Evolutionary conservation across 2,888 invertebrate species (phyloP), one percentile per base, ranked within the genome.

Genomic region (Cantharis rustica): DNA sequence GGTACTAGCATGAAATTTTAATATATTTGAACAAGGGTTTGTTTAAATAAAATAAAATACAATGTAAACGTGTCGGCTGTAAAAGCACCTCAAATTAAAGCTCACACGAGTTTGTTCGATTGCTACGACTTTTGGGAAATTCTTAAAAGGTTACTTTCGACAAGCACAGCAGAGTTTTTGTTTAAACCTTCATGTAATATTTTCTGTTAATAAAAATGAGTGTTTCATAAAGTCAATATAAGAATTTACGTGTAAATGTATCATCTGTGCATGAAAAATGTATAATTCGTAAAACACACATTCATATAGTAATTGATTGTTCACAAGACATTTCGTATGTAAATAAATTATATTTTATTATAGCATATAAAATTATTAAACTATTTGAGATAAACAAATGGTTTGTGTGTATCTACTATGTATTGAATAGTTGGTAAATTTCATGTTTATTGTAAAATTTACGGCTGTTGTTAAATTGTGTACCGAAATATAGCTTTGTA

Each of bases 271-370:
- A 74, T 71, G 72, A 69, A 15, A 68, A 20, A 61, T 47, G 16
- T 20, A 71, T 20, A 62, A 73, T 17, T 31, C 47, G 69, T 74
- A 63, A 69, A 63, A 64, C 74, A 74, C 74, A 63, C 23, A 20
- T 47, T 47, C 27, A 20, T 69, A 61, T 69, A 69, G 47, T 69
- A 69, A 27, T 69, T 69, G 61, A 62, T 61, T 61, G 23, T 69
- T 73, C 73, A 69, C 69, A 61, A 68, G 74, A 26, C 68, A 61
- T 74, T 77, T 74, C 61, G 74, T 63, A 71, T 77, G 74, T 77
- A 77, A 71, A 77, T 77, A 77, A 75, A 76, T 71, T 76, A 74
- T 77, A 77, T 77, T 77, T 77, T 77, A 76, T 73, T 76, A 76
- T 74, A 74, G 74, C 63, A 47, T 72, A 77, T 10, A 74, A 77